Percentiles rank a stretch among this genome's conserved stretches.
Conservation (phyloP, 2,113 vertebrate genomes). For the Athene cunicularia region DNA sequence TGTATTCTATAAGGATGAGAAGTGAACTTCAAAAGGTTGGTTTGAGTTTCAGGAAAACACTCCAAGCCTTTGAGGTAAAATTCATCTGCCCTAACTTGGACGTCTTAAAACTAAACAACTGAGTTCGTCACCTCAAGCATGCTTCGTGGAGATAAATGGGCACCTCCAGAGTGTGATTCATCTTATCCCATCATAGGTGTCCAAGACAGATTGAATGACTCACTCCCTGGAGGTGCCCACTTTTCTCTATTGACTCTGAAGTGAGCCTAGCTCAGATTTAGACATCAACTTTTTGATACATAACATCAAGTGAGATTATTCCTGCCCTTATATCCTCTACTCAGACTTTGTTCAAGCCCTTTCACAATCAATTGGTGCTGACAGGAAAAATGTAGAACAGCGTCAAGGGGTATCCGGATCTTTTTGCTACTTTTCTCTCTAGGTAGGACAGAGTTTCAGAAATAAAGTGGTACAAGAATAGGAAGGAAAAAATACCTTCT, state of each 20-base stretch:
- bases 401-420: accelerated
- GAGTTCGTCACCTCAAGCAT: neutral
- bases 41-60: constrained; percentile 54
- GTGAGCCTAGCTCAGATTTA: neutral
- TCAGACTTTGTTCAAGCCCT: neutral
- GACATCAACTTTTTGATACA: neutral
- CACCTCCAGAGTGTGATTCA: neutral
- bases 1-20: constrained; percentile 38
- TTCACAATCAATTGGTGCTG: neutral
- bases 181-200: neutral
- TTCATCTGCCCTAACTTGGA: constrained; percentile 24
- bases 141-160: neutral
- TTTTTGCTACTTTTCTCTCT: neutral
- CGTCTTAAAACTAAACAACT: constrained; percentile 7
- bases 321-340: neutral
- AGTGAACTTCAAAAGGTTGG: constrained; percentile 55
- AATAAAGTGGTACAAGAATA: neutral
- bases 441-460: neutral
- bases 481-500: neutral
- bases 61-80: constrained; percentile 60
- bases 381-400: neutral
- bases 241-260: neutral
- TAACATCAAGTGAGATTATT: neutral
- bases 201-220: neutral
- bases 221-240: neutral